A percentile compares a stretch with the other conserved stretches of the same genome.
These are phyloP conservation scores for Villa cingulata DNA, from an alignment of 2,888 invertebrate genomes.

Conservation along the genomic window DNA sequence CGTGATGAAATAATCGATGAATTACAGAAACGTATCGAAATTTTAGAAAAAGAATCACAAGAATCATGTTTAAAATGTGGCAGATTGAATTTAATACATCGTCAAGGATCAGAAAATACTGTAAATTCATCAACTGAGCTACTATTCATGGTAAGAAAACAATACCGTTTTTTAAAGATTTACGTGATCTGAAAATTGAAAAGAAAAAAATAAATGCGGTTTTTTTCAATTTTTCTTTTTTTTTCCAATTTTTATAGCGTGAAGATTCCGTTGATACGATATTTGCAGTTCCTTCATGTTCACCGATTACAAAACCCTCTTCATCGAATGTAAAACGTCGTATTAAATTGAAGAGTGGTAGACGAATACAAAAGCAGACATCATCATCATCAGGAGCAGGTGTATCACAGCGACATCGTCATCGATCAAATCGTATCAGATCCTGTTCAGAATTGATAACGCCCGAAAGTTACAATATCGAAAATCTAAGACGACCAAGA, in stretches of 20 bases:
- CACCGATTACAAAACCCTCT: neutral
- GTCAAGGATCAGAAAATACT: neutral
- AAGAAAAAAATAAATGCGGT: too few relatives aligned
- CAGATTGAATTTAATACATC: neutral
- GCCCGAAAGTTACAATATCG: neutral
- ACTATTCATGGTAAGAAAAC: conserved; percentile 32
- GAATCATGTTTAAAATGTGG: neutral
- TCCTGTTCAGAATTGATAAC: neutral
- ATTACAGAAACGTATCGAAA: conserved; percentile 56
- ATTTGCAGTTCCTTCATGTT: conserved; percentile 45
- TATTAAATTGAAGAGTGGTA: neutral
- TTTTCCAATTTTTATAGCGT: conserved; percentile 37
- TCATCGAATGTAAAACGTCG: conserved; percentile 6
- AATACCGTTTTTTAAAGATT: too few relatives aligned
- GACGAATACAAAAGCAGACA: too few relatives aligned
- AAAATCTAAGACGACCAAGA: conserved; percentile 11
- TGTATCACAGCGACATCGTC: too few relatives aligned
- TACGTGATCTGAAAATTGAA: too few relatives aligned
- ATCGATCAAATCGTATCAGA: neutral
- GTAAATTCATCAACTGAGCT: conserved; percentile 29
- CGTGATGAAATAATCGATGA: conserved; percentile 70
- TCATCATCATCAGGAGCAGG: too few relatives aligned
- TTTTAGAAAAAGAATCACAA: conserved; percentile 40
- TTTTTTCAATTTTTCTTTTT: too few relatives aligned
- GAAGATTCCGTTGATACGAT: conserved; percentile 56